phyloP scores from a whole-genome alignment of 2,888 invertebrate genomes.

The Orthosia gracilis region DNA sequence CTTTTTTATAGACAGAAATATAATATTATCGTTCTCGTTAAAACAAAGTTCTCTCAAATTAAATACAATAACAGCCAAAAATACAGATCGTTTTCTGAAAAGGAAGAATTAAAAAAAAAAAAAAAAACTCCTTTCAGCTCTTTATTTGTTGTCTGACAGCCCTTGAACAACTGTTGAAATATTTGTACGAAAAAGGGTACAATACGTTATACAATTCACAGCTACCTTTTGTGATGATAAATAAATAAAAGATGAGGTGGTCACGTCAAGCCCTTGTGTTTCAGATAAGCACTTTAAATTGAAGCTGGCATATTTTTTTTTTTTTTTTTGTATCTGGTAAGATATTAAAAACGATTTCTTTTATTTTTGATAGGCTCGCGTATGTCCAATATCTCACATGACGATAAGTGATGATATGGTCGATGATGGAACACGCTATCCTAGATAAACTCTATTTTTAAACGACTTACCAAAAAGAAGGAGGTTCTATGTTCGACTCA shows the following conservation, averaged over 20 bases:
- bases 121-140: neutral
- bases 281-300: conserved; percentile 15
- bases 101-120: neutral
- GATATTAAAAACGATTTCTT: too few relatives aligned
- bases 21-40: too few relatives aligned
- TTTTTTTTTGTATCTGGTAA: neutral
- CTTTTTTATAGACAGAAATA: too few relatives aligned
- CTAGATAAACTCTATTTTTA: too few relatives aligned
- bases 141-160: conserved; percentile 4
- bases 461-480: too few relatives aligned
- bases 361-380: too few relatives aligned
- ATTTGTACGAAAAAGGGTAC: conserved; percentile 32
- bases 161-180: conserved; percentile 26
- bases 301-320: neutral
- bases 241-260: conserved; percentile 40
- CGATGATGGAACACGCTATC: too few relatives aligned
- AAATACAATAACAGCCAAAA: neutral
- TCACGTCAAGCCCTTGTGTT: conserved; percentile 6
- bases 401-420: too few relatives aligned
- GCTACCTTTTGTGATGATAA: conserved; percentile 10
- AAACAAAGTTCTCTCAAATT: neutral
- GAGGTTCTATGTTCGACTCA: too few relatives aligned
- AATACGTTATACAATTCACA: conserved; percentile 31
- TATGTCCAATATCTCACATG: too few relatives aligned
- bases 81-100: conserved; percentile 3